Percentiles rank a stretch among this genome's conserved stretches.
phyloP scores from a whole-genome alignment of 2,888 invertebrate species.

The Cyrtodaria siliqua region DNA sequence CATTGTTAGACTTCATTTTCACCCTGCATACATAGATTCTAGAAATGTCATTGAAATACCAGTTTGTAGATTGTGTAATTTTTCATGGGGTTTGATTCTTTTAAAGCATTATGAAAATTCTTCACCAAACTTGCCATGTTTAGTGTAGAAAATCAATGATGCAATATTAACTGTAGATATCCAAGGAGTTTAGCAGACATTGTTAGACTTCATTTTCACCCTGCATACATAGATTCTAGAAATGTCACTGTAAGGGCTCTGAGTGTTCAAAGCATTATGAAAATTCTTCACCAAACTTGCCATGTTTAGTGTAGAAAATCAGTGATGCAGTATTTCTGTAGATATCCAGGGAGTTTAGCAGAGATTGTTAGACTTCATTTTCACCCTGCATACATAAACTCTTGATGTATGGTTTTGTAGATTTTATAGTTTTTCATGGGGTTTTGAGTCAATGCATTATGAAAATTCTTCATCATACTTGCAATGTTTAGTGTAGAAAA shows the following conservation, averaged over 20 bases:
- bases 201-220: too few relatives aligned
- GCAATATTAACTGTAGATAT: too few relatives aligned
- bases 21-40: conserved; percentile 2
- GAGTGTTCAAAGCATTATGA: conserved; percentile 61
- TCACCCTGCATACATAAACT: conserved; percentile 9
- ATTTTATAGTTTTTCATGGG: neutral
- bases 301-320: conserved; percentile 55
- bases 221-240: too few relatives aligned
- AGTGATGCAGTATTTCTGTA: conserved; percentile 56
- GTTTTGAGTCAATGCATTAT: neutral
- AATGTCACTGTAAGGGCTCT: too few relatives aligned
- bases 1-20: conserved; percentile 1
- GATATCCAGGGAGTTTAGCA: conserved; percentile 29
- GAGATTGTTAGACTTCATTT: conserved; percentile 1
- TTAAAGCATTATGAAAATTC: too few relatives aligned
- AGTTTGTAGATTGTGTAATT: too few relatives aligned
- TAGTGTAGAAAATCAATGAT: too few relatives aligned
- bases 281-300: conserved; percentile 44
- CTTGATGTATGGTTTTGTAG: neutral
- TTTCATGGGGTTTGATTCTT: too few relatives aligned
- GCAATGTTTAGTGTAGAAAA: conserved; percentile 37
- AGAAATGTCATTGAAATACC: too few relatives aligned
- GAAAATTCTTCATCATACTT: conserved; percentile 31
- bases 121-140: too few relatives aligned
- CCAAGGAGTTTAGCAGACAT: too few relatives aligned